phyloP scores from a whole-genome alignment of 1,140 invertebrate species.

The Lysiphlebus fabarum region DNA sequence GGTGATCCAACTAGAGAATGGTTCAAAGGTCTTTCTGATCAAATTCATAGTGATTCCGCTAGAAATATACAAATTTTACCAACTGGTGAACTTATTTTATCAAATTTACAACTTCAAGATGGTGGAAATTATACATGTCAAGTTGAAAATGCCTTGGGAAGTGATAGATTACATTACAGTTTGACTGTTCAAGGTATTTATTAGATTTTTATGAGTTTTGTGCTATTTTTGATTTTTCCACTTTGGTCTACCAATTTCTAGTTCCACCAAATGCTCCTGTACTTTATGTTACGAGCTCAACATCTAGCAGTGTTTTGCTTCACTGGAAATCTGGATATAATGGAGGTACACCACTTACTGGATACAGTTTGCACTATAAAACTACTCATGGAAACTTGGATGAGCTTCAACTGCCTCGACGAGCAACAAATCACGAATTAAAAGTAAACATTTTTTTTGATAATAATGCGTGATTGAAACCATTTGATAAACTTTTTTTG shows the following conservation, averaged over 20 bases:
- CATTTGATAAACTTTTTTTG: not conserved
- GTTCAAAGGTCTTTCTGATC: slow-evolving; percentile 56
- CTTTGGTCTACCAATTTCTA: slow-evolving; percentile 29
- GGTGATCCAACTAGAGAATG: slow-evolving; percentile 67
- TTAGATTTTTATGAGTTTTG: no score
- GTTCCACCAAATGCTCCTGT: slow-evolving; percentile 67
- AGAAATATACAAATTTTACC: slow-evolving; percentile 63
- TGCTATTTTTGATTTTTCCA: no score
- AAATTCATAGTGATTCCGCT: slow-evolving; percentile 51
- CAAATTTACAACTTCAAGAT: slow-evolving; percentile 64
- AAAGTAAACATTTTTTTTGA: slow-evolving; percentile 51
- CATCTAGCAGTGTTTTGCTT: slow-evolving; percentile 66
- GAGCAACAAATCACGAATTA: slow-evolving; percentile 65
- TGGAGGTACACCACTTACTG: slow-evolving; percentile 66
- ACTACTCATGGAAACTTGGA: slow-evolving; percentile 63
- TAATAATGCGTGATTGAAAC: no score
- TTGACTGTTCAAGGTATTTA: slow-evolving; percentile 60
- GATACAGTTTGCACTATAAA: slow-evolving; percentile 67
- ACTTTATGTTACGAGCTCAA: slow-evolving; percentile 70
- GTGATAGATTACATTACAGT: slow-evolving; percentile 62
- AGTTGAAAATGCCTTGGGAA: slow-evolving; percentile 69
- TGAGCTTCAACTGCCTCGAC: slow-evolving; percentile 63
- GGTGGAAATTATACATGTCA: slow-evolving; percentile 74
- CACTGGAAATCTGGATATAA: slow-evolving; percentile 70
- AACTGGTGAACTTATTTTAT: slow-evolving; percentile 64